These are phyloP conservation scores for Electrona antarctica DNA, from an alignment of 2,113 vertebrate species.

Conservation along the genomic window DNA sequence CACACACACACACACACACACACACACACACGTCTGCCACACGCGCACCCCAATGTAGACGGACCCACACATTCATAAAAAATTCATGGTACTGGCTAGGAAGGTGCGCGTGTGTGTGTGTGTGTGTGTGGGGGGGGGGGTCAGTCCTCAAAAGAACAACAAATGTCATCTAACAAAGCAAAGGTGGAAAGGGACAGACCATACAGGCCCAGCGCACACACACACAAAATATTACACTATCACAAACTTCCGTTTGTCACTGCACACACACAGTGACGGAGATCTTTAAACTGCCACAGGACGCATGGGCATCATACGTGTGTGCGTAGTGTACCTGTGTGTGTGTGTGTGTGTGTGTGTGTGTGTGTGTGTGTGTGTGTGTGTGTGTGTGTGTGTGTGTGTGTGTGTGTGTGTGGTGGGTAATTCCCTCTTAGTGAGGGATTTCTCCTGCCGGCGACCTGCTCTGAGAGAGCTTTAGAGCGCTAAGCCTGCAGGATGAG, in stretches of 20 bases:
- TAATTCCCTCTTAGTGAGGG: constrained; percentile 68
- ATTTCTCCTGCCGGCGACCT: constrained; percentile 63
- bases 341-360: neutral
- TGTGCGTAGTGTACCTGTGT: neutral
- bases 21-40: too few relatives aligned
- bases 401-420: constrained; percentile 28
- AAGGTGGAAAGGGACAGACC: constrained; percentile 15
- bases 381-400: constrained; percentile 28
- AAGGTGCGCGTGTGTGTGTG: constrained; percentile 32
- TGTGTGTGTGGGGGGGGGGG: constrained; percentile 37
- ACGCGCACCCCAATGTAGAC: neutral
- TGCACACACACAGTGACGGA: constrained; percentile 4
- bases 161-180: constrained; percentile 65
- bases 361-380: neutral
- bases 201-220: constrained; percentile 25
- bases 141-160: constrained; percentile 61
- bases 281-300: neutral
- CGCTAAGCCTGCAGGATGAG: constrained; percentile 64
- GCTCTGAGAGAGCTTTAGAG: constrained; percentile 61
- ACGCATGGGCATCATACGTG: neutral
- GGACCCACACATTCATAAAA: constrained; percentile 74
- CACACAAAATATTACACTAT: neutral
- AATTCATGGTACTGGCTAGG: constrained; percentile 71
- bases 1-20: constrained; percentile 17
- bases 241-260: too few relatives aligned